A percentile compares a stretch with the other conserved stretches of the same genome.
phyloP scores from a whole-genome alignment of 2,797 vertebrate genomes.

The Gouania willdenowi region DNA sequence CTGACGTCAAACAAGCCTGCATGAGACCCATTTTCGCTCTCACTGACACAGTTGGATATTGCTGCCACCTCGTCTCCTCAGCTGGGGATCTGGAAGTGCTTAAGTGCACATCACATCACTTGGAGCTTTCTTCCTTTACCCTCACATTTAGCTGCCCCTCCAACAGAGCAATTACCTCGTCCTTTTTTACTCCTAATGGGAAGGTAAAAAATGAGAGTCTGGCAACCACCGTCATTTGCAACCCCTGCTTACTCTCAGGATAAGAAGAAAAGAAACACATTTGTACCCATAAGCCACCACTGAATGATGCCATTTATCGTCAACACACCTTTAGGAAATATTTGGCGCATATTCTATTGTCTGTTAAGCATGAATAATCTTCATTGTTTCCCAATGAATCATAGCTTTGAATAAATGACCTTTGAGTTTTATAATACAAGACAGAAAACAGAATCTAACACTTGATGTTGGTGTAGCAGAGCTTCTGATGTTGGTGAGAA shows the following conservation, averaged over 20 bases:
- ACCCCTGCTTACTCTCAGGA: conserved; percentile 34
- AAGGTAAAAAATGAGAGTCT: conserved; percentile 71
- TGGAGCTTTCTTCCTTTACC: conserved; percentile 40
- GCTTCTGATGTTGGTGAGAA: no score
- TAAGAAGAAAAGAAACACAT: conserved; percentile 18
- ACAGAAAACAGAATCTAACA: no score
- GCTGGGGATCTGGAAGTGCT: no score
- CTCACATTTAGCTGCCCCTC: conserved; percentile 58
- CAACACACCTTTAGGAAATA: conserved; percentile 26
- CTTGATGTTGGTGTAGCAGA: no score
- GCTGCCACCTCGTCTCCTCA: no score
- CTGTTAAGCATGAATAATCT: conserved; percentile 5
- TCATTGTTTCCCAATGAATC: neutral
- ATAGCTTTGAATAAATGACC: no score
- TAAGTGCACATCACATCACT: conserved; percentile 44
- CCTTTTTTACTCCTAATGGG: conserved; percentile 76
- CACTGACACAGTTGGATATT: no score
- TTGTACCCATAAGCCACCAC: conserved; percentile 40
- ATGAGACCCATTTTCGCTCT: neutral
- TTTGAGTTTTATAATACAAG: no score
- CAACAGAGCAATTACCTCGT: conserved; percentile 66
- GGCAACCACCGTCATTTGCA: conserved; percentile 59
- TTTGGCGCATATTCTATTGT: neutral
- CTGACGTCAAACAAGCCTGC: conserved; percentile 3
- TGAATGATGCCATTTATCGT: conserved; percentile 37